Evolutionary conservation across 2,888 invertebrate genomes (phyloP).

Genomic region (Cerastis leucographa): DNA sequence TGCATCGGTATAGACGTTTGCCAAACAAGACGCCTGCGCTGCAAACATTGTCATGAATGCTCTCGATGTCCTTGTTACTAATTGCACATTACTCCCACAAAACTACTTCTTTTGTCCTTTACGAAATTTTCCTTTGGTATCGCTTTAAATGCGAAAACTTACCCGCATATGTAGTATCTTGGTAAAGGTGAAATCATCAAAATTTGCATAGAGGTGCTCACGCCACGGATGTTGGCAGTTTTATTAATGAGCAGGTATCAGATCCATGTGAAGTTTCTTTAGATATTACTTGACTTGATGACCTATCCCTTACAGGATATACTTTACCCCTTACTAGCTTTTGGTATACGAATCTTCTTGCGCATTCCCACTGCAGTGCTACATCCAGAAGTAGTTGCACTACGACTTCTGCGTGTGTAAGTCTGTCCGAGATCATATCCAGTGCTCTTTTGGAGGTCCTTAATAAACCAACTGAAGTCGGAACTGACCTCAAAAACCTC

Average conservation of each 20-base stretch:
- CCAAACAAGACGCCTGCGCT: constrained; percentile 78
- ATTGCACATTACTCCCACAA: constrained; percentile 74
- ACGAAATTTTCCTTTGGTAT: constrained; percentile 12
- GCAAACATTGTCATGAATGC: constrained; percentile 71
- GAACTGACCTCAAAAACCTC: constrained; percentile 15
- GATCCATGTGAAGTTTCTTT: constrained; percentile 22
- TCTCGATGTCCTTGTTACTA: constrained; percentile 77
- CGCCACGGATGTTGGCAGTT: constrained; percentile 43
- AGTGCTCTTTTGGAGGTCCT: background rate
- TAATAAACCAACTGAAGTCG: background rate
- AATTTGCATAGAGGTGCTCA: constrained; percentile 50
- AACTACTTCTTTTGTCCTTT: constrained; percentile 39
- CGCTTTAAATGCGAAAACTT: constrained; percentile 11
- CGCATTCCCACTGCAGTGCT: background rate
- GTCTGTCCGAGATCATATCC: background rate
- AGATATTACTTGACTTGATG: constrained; percentile 14
- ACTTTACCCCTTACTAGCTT: background rate
- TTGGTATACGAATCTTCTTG: background rate
- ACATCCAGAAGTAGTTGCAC: background rate
- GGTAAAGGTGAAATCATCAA: constrained; percentile 36
- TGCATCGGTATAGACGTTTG: constrained; percentile 68
- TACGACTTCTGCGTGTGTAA: background rate
- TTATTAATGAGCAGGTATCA: constrained; percentile 18
- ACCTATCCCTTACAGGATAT: background rate
- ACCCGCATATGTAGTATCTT: constrained; percentile 26